phyloP scores from a whole-genome alignment of 2,888 invertebrate genomes.

The Trachelus troglodyta region DNA sequence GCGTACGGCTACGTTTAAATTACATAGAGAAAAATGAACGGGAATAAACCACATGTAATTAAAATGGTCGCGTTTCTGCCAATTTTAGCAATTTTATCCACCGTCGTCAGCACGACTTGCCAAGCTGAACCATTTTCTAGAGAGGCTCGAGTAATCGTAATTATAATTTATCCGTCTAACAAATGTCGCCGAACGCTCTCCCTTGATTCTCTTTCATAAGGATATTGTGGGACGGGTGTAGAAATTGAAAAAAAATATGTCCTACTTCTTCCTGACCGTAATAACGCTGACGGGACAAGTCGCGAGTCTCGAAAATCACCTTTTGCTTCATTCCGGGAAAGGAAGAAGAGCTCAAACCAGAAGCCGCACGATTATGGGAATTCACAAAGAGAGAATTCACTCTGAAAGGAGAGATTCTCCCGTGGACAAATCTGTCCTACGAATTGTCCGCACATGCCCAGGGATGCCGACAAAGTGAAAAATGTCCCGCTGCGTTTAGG shows the following conservation, averaged over 20 bases:
- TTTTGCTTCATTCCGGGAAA: background rate
- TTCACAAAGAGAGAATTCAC: background rate
- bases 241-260: background rate
- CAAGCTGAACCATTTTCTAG: constrained; percentile 14
- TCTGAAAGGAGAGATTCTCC: constrained; percentile 38
- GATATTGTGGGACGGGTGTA: background rate
- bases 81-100: constrained; percentile 47
- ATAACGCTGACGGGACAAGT: background rate
- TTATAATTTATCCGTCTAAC: constrained; percentile 42
- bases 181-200: constrained; percentile 13
- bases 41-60: constrained; percentile 36
- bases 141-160: constrained; percentile 42
- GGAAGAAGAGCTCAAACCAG: constrained; percentile 4
- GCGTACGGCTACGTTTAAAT: constrained; percentile 14
- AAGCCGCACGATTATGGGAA: constrained; percentile 42
- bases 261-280: background rate
- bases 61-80: constrained; percentile 48
- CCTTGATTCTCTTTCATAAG: background rate
- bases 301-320: background rate
- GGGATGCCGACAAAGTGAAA: constrained; percentile 59
- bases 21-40: constrained; percentile 29
- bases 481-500: constrained; percentile 45
- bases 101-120: constrained; percentile 1
- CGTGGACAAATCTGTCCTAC: constrained; percentile 60
- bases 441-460: constrained; percentile 65